Percentiles rank a stretch among this genome's conserved stretches.
Conservation (phyloP, 2,113 vertebrate genomes). For the Halcyon malimbica region DNA sequence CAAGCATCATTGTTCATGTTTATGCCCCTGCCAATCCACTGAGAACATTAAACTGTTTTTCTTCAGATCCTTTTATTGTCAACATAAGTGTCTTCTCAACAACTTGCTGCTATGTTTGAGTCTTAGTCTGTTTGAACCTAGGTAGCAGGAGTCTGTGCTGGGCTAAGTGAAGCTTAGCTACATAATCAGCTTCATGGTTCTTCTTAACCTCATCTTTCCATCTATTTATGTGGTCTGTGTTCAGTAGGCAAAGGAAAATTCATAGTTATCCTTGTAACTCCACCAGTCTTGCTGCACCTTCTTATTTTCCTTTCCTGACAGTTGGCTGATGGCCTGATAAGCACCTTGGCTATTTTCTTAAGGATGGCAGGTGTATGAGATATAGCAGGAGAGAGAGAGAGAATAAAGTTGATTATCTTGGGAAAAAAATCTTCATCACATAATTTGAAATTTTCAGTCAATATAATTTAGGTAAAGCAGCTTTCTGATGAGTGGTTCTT, state of each 20-base stretch:
- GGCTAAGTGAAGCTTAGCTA: neutral
- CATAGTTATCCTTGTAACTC: neutral
- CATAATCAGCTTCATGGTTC: neutral
- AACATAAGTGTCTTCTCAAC: neutral
- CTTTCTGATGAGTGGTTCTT: neutral
- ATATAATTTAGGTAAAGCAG: neutral
- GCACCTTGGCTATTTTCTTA: neutral
- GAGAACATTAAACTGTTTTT: neutral
- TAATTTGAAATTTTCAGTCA: neutral
- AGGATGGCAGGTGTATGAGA: neutral
- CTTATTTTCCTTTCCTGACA: neutral
- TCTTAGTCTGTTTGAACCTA: neutral
- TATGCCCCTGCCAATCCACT: neutral
- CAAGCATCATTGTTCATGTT: neutral
- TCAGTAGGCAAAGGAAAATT: neutral
- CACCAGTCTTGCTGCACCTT: neutral
- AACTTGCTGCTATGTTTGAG: neutral
- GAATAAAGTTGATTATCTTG: neutral
- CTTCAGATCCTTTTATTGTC: neutral
- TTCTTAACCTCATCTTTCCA: neutral
- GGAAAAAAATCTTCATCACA: neutral
- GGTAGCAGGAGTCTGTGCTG: fast-evolving
- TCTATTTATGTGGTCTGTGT: neutral
- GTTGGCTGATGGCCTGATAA: neutral
- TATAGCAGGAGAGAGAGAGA: neutral